Evolutionary conservation across 2,888 invertebrate species (phyloP).

Genomic region (Lasioglossum malachurum): DNA sequence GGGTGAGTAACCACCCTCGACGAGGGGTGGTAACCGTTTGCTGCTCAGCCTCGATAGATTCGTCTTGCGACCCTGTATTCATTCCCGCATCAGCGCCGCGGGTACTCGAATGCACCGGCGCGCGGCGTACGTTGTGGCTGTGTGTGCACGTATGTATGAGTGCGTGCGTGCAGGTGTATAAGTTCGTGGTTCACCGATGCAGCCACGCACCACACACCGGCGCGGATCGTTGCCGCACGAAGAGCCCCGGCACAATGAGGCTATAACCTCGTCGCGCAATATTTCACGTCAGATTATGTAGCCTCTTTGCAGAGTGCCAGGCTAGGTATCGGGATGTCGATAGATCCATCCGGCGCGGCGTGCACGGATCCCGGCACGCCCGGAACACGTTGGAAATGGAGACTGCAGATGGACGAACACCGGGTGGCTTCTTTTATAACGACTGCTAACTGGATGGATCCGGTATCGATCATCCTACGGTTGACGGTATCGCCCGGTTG

Average conservation of each 20-base stretch:
- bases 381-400: slow-evolving; percentile 57
- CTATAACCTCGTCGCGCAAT: slow-evolving; percentile 66
- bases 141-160: not conserved
- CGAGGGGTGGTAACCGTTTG: slow-evolving; percentile 13
- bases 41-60: slow-evolving; percentile 30
- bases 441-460: not conserved
- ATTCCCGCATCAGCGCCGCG: slow-evolving; percentile 29
- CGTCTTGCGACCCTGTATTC: slow-evolving; percentile 23
- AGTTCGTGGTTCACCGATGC: not conserved
- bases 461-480: not conserved
- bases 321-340: slow-evolving; percentile 62
- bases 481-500: not conserved
- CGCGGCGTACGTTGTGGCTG: not conserved
- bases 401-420: slow-evolving; percentile 60
- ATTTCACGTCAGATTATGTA: slow-evolving; percentile 75
- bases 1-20: slow-evolving; percentile 17
- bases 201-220: not conserved
- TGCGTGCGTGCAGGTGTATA: not conserved
- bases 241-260: slow-evolving; percentile 44
- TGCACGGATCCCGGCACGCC: slow-evolving; percentile 27
- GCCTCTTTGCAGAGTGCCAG: slow-evolving; percentile 63
- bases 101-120: slow-evolving; percentile 20
- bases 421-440: slow-evolving; percentile 25
- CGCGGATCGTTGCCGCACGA: slow-evolving; percentile 3
- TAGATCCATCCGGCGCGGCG: slow-evolving; percentile 46